These are phyloP conservation scores for Dione juno DNA, from an alignment of 2,888 invertebrate species.

Conservation along the genomic window DNA sequence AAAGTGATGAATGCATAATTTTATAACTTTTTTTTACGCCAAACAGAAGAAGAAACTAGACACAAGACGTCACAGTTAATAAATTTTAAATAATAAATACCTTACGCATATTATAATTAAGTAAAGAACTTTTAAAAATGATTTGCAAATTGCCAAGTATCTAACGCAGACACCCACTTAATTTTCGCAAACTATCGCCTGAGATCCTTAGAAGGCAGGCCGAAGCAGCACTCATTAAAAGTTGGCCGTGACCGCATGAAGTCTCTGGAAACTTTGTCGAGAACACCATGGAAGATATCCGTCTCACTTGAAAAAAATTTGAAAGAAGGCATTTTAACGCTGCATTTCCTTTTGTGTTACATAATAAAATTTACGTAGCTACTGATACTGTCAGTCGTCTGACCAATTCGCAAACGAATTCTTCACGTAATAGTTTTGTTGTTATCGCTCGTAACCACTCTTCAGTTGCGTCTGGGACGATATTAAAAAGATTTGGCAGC, in stretches of 20 bases:
- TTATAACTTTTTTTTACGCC: no score
- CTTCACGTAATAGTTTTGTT: slow-evolving; percentile 80
- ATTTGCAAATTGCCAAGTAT: slow-evolving; percentile 34
- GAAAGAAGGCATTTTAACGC: slow-evolving; percentile 63
- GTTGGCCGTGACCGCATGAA: slow-evolving; percentile 66
- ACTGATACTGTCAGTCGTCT: slow-evolving; percentile 52
- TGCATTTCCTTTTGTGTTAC: slow-evolving; percentile 75
- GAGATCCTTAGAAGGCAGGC: slow-evolving; percentile 66
- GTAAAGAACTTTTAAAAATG: neutral
- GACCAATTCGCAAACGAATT: slow-evolving; percentile 71
- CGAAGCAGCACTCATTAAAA: slow-evolving; percentile 75
- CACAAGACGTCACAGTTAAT: no score
- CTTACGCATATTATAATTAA: neutral
- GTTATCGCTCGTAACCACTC: slow-evolving; percentile 79
- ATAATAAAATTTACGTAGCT: slow-evolving; percentile 77
- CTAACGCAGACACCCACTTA: slow-evolving; percentile 49
- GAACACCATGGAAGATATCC: slow-evolving; percentile 68
- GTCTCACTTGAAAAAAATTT: slow-evolving; percentile 66
- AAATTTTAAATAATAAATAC: neutral
- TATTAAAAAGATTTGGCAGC: slow-evolving; percentile 83
- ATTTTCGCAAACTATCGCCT: slow-evolving; percentile 60
- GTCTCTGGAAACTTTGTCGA: slow-evolving; percentile 65
- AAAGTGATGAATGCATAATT: neutral
- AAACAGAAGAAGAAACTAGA: no score
- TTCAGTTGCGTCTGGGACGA: slow-evolving; percentile 75